These are phyloP conservation scores for Halcyon badia DNA, from an alignment of 2,797 vertebrate genomes.

Conservation along the genomic window DNA sequence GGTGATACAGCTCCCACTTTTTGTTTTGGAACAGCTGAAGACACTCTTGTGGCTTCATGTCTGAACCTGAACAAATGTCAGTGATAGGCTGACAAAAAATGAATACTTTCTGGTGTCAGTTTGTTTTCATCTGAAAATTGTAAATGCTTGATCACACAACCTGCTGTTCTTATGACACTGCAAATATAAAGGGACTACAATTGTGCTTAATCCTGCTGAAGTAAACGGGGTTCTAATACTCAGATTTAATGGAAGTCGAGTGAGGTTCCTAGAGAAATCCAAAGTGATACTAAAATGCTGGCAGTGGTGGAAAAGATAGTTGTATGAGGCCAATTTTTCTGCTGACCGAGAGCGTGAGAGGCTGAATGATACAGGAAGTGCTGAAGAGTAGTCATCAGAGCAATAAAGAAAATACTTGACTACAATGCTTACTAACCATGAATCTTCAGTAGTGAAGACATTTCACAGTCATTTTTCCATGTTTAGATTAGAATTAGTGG, in stretches of 20 bases:
- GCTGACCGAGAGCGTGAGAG: not conserved
- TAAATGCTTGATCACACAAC: not conserved
- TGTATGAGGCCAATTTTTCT: not conserved
- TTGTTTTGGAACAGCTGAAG: not conserved
- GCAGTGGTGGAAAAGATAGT: not conserved
- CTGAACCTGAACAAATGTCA: not conserved
- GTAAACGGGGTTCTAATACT: not conserved
- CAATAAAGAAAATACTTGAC: not conserved
- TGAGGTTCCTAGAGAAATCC: not conserved
- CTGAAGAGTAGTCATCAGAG: not conserved
- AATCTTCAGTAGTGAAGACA: not conserved
- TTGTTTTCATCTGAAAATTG: not conserved
- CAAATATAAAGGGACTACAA: not conserved
- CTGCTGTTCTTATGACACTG: not conserved
- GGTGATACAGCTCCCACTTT: not conserved
- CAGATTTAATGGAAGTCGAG: not conserved
- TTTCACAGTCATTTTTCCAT: not conserved
- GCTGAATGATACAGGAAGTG: not conserved
- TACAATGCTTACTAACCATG: not conserved
- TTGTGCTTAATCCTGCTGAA: not conserved
- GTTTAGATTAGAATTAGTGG: not conserved
- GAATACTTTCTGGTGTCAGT: not conserved
- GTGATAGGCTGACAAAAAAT: not conserved
- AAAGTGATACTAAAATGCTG: not conserved
- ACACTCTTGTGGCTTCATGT: not conserved